A percentile compares a stretch with the other conserved stretches of the same genome.
Evolutionary conservation across 2,113 vertebrate species (phyloP).

Genomic region (Sialia sialis): DNA sequence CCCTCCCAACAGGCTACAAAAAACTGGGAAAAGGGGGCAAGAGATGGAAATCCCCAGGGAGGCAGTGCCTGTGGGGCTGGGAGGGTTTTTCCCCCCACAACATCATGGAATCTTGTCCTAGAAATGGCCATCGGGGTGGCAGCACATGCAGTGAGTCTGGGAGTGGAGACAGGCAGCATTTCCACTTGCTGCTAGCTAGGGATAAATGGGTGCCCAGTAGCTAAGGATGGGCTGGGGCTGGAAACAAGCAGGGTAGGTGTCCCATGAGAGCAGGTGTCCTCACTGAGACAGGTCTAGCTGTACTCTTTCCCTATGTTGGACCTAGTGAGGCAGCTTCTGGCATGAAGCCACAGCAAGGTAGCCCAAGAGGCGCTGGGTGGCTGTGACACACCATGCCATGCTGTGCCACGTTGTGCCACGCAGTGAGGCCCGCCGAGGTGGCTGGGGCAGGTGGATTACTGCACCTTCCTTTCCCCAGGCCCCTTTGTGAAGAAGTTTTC

Average conservation of each 20-base stretch:
- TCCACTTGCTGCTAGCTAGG: rapidly evolving
- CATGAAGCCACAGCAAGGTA: not conserved
- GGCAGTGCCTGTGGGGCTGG: rapidly evolving
- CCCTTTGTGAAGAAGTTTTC: conserved; percentile 32
- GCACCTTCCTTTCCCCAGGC: conserved; percentile 33
- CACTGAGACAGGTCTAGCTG: not conserved
- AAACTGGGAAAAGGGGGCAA: not conserved
- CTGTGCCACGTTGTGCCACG: not conserved
- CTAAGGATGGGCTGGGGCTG: not conserved
- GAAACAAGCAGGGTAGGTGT: not conserved
- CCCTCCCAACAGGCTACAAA: not conserved
- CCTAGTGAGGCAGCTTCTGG: rapidly evolving
- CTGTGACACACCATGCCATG: not conserved
- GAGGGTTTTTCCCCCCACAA: not conserved
- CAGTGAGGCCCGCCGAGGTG: not conserved
- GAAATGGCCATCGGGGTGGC: rapidly evolving
- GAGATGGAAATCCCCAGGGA: not conserved
- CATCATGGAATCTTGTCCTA: not conserved
- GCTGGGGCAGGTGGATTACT: conserved; percentile 30
- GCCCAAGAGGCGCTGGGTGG: not conserved
- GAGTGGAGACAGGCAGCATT: rapidly evolving
- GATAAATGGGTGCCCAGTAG: not conserved
- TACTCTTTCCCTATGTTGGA: not conserved
- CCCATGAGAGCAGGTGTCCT: not conserved
- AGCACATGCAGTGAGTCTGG: not conserved